Percentiles rank a stretch among this genome's conserved stretches.
phyloP scores from a whole-genome alignment of 1,140 invertebrate species.

The Heliconius hewitsoni region DNA sequence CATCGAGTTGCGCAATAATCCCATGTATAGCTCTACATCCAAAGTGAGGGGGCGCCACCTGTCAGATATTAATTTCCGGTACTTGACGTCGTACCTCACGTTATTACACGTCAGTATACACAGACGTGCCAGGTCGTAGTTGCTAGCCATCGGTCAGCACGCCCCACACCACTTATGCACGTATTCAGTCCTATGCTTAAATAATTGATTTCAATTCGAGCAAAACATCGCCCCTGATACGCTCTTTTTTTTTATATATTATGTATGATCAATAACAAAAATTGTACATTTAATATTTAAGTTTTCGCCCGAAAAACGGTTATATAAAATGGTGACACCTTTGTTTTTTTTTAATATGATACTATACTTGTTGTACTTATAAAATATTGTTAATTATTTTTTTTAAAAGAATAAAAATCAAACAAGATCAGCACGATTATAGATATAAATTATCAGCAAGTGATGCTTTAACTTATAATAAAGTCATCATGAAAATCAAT shows the following conservation, averaged over 20 bases:
- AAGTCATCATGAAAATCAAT: background rate
- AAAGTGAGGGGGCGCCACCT: slow-evolving; percentile 46
- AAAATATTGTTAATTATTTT: no score
- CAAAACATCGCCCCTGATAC: background rate
- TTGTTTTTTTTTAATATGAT: no score
- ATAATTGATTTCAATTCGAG: background rate
- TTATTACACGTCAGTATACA: slow-evolving; percentile 59
- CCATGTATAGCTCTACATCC: slow-evolving; percentile 15
- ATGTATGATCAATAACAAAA: background rate
- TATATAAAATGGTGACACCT: no score
- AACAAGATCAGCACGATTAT: background rate
- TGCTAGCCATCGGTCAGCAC: slow-evolving; percentile 27
- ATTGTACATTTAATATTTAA: no score
- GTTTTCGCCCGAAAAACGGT: no score
- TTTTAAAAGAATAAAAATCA: no score
- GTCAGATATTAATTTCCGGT: slow-evolving; percentile 74
- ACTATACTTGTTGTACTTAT: no score
- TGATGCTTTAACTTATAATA: background rate
- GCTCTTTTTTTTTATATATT: background rate
- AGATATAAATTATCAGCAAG: background rate
- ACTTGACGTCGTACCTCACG: slow-evolving; percentile 51
- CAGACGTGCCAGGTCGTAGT: slow-evolving; percentile 39
- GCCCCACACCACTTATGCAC: slow-evolving; percentile 28
- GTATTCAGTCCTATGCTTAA: background rate
- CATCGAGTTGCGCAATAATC: slow-evolving; percentile 9